Base-by-base conservation (phyloP, 2,797 vertebrate genomes). In the Petrocephalus schoutedeni region DNA sequence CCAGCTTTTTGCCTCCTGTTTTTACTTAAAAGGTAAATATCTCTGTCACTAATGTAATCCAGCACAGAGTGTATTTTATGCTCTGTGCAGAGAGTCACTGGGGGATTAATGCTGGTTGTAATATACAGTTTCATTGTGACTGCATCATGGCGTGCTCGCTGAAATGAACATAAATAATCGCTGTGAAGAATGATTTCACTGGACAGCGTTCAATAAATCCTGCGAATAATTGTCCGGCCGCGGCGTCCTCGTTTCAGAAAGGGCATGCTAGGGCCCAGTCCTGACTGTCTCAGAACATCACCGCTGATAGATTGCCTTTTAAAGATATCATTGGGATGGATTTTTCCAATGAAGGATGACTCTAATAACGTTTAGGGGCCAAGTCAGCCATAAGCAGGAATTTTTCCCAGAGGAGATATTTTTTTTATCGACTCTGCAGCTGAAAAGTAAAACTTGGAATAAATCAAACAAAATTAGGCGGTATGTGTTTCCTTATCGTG, bases 231-330 rank as follows among this genome's bases (percentile, higher is more conserved):
- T 94, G 91, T 94, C 92, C 93, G 93, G 90, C 91, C 91, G 93
- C 93, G 92, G 91, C 89, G 89, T 93, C 92, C 93, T 93, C 91
- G 91, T 93, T 94, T 91, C 90, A 91, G 94, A 94, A 95, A 94
- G 92, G 92, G 64, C 92, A 90, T 89, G 91, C 93, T 93, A 92
- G 92, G 92, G 89, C 49, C 54, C 16, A 6, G 49, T 89, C 88
- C 91, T 93, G 93, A 94, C 94, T 93, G 93, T 94, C 95, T 94
- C 91, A 90, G 93, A 93, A 93, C 92, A 89, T 87, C 89, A 88
- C 36, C 74, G n/a, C 91, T 95, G 95, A 96, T 95, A 93, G 94
- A 95, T 95, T 92, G 93, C 94, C 94, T 93, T 94, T 94, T 94
- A 93, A 95, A 95, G 93, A 95, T 94, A 94, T 94, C 94, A 92